Percentiles rank a stretch among this genome's conserved stretches.
These are phyloP conservation scores for Drosophila santomea DNA, from an alignment of 1,140 invertebrate genomes.

Conservation along the genomic window DNA sequence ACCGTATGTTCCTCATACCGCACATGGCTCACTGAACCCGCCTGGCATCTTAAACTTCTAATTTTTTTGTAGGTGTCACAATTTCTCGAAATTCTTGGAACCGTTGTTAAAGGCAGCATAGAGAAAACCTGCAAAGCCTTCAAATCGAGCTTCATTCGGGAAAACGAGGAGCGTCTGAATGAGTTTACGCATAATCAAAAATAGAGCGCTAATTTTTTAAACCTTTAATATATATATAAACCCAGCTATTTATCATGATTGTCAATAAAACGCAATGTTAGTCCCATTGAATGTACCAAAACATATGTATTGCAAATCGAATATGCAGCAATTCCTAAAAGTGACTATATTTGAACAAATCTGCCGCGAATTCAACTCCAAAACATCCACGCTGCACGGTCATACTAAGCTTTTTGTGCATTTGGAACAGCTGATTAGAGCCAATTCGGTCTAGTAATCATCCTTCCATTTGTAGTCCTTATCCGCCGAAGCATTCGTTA, in stretches of 20 bases:
- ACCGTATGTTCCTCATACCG: constrained; percentile 78
- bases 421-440: neutral
- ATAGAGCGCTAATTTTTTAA: constrained; percentile 26
- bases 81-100: constrained; percentile 55
- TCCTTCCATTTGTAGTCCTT: neutral
- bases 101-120: constrained; percentile 55
- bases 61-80: constrained; percentile 44
- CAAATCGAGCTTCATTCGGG: constrained; percentile 36
- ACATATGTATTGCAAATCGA: neutral
- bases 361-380: neutral
- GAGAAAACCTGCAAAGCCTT: constrained; percentile 46
- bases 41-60: neutral
- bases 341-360: no score
- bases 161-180: constrained; percentile 48
- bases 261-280: constrained; percentile 40
- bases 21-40: no score
- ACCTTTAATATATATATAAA: constrained; percentile 5
- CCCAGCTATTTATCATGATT: constrained; percentile 3
- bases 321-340: neutral
- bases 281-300: constrained; percentile 2
- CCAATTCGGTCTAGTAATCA: no score
- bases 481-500: constrained; percentile 9
- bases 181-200: constrained; percentile 34
- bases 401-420: neutral
- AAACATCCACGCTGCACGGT: neutral